Base-by-base conservation (phyloP, 2,888 invertebrate genomes). In the Byasa hedistus region DNA sequence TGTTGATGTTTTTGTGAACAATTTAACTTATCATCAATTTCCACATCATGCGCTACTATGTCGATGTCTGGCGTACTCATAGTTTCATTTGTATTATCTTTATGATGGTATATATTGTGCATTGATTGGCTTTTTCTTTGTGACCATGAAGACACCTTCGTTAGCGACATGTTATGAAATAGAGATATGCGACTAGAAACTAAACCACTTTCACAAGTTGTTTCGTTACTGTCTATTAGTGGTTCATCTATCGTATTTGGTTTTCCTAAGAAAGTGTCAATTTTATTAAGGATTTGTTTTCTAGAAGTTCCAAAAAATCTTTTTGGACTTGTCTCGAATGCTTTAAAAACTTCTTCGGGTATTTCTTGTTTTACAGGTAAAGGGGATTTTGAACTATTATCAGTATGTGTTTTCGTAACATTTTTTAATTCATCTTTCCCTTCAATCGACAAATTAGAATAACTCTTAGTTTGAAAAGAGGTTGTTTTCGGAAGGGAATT, bases 291-390 rank as follows among this genome's bases (percentile, higher is more conserved):
- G 73, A 91, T 91, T 68, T 88, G 90, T 71, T 86, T 87, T 72
- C 91, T 81, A 57, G 91, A 91, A 39, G 91, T 91, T 1, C 91
- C 91, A 66, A 92, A 91, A 74, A 91, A 91, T 75, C 91, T 79
- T 71, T 90, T 92, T 12, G 91, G 91, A 71, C 91, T 91, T 21
- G 90, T 91, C 82, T 91, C 91, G 73, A 91, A 91, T 21, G 91
- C 91, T 79, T 87, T 89, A 61, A 87, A 91, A 12, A 91, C 83
- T 79, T 91, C 91, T 79, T 91, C 91, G 3, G 91, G 85, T 57
- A 91, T 69, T 77, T 91, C 91, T 73, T 86, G 89, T 76, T 86
- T 91, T 12, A 79, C 73, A 64, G 80, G 79, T 22, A 69, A 64
- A 27, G 72, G 63, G 65, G 36, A 27, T 44, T 61, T 36, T 27